A percentile compares a stretch with the other conserved stretches of the same genome.
Evolutionary conservation across 2,113 vertebrate species (phyloP).

Genomic region (Myocastor coypus): DNA sequence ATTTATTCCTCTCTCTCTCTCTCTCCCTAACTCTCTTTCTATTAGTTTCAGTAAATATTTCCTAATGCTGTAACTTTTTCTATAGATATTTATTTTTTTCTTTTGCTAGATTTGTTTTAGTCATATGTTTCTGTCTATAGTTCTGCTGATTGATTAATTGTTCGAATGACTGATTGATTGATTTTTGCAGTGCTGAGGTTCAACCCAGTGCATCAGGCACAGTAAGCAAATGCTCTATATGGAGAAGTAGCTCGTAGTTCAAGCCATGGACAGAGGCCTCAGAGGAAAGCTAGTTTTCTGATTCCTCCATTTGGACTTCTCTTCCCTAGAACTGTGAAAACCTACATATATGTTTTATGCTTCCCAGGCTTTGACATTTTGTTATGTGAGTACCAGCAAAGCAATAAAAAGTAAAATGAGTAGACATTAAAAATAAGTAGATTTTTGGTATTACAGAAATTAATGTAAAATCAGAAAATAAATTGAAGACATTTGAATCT

Average conservation of each 20-base stretch:
- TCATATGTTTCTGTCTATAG: not conserved
- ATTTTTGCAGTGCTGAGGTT: not conserved
- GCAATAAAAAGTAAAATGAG: not conserved
- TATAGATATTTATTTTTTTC: not conserved
- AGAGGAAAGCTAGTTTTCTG: not conserved
- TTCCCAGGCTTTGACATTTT: not conserved
- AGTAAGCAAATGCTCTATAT: not conserved
- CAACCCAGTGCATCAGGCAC: not conserved
- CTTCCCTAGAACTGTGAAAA: not conserved
- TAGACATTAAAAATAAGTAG: not conserved
- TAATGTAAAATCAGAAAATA: not conserved
- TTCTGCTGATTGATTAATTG: not conserved
- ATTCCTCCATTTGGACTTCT: not conserved
- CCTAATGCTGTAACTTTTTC: not conserved
- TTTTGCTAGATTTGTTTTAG: not conserved
- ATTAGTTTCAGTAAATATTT: not conserved
- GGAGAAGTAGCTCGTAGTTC: not conserved
- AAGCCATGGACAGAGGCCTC: not conserved
- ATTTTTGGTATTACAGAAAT: not conserved
- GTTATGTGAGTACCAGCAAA: not conserved
- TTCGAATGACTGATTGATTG: not conserved
- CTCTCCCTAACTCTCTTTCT: not conserved
- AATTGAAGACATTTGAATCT: not conserved
- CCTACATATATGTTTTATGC: not conserved
- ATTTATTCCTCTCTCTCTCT: not conserved